Evolutionary conservation across 1,140 invertebrate species (phyloP), one percentile per base, ranked within the genome.

Genomic region (Rhynchophorus ferrugineus): DNA sequence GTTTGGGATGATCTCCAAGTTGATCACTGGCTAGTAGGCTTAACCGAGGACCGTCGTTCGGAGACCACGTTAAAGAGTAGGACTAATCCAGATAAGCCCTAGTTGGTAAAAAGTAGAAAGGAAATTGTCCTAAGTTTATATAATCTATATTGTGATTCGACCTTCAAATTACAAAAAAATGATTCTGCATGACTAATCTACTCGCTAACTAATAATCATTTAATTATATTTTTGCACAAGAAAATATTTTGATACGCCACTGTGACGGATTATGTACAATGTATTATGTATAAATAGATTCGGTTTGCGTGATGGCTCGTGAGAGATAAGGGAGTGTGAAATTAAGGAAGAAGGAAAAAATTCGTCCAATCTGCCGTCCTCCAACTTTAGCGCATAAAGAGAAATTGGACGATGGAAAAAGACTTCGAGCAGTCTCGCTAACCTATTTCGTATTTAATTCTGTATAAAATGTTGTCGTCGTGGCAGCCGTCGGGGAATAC

Each of bases 281-380:
- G 21, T 21, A 13, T 21, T 14, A 43, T 17, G 45, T 48, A 38
- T 35, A 48, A 37, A 48, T 37, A 18, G 11, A 14, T 48, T 20
- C 38, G 45, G 45, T 17, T 49, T 42, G 47, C 47, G 38, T 49
- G 47, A 49, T 42, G 44, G 17, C 37, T 42, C 33, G 47, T 38
- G 24, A 29, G 44, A 46, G 44, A 46, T 46, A 46, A 49, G 36
- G 45, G 45, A 34, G 47, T 49, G 47, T 42, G 38, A 49, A 49
- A 49, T 49, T 49, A 49, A 49, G 47, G 34, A 39, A 17, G 47
- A 49, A 42, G 37, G 44, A 34, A 46, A 17, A 46, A 46, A 46
- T 17, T 29, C 36, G 44, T 46, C 22, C 14, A 19, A 34, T 46
- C 29, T 29, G 11, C 24, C 29, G 29, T 29, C 29, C 8, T 2